phyloP scores from a whole-genome alignment of 2,113 vertebrate genomes.

The Nothocercus nigrocapillus region DNA sequence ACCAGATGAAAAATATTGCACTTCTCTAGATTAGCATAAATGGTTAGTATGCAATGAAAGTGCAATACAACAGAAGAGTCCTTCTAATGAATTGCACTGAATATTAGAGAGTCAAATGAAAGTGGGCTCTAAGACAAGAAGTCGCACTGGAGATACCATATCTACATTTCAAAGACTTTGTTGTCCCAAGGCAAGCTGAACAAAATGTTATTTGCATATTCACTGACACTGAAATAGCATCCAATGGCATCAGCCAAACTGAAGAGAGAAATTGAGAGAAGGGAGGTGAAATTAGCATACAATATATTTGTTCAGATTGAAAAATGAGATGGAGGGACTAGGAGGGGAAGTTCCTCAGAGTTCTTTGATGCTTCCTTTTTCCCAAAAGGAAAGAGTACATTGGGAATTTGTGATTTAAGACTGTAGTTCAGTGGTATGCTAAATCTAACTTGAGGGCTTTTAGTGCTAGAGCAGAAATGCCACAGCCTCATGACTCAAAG shows the following conservation, averaged over 20 bases:
- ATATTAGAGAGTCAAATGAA: constrained; percentile 19
- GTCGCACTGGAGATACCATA: constrained; percentile 24
- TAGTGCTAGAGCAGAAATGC: background rate
- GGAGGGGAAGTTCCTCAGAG: constrained; percentile 1
- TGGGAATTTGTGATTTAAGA: constrained; percentile 10
- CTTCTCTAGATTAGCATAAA: background rate
- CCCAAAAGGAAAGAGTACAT: background rate
- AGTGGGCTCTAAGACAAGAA: constrained; percentile 23
- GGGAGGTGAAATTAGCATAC: constrained; percentile 35
- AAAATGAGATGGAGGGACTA: constrained; percentile 21
- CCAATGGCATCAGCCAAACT: constrained; percentile 17
- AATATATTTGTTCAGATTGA: background rate
- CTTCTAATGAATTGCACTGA: background rate
- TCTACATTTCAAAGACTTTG: constrained; percentile 62
- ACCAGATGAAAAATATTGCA: background rate
- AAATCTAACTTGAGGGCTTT: background rate
- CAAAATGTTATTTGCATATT: constrained; percentile 57
- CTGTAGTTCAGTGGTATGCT: background rate
- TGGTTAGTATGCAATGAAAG: background rate
- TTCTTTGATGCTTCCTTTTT: constrained; percentile 39
- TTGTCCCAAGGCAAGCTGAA: constrained; percentile 55
- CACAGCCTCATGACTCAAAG: background rate
- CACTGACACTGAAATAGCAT: background rate
- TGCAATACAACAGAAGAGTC: background rate
- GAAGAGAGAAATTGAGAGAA: background rate